phyloP scores from a whole-genome alignment of 2,113 vertebrate species.

The Corythoichthys intestinalis region DNA sequence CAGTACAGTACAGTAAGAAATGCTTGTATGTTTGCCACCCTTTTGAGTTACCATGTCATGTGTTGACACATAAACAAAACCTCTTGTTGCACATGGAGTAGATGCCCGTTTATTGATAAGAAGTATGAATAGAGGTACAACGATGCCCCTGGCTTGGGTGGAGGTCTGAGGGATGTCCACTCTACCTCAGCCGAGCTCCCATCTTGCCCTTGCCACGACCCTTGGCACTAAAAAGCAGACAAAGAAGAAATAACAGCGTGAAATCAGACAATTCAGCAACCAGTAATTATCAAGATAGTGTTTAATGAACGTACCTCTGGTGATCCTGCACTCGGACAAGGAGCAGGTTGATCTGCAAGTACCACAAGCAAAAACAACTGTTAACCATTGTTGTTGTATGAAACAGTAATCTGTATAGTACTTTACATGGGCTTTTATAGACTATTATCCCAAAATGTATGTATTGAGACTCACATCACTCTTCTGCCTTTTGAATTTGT shows the following conservation, averaged over 20 bases:
- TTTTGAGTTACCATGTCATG: background rate
- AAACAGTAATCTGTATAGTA: too few species aligned
- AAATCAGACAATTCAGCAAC: background rate
- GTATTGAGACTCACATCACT: slow-evolving; percentile 80
- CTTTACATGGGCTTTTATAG: too few species aligned
- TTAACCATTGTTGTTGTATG: background rate
- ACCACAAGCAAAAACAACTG: background rate
- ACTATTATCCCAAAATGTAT: background rate
- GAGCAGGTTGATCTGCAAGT: slow-evolving; percentile 69
- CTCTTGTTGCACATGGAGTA: background rate
- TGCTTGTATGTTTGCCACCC: background rate
- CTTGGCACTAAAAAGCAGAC: slow-evolving; percentile 59
- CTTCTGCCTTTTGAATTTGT: slow-evolving; percentile 93
- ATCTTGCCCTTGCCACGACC: slow-evolving; percentile 74
- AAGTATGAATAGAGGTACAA: slow-evolving; percentile 27
- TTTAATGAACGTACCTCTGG: slow-evolving; percentile 52
- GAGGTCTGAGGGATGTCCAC: background rate
- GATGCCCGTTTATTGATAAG: slow-evolving; percentile 51
- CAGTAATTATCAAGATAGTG: too few species aligned
- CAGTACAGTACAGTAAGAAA: background rate
- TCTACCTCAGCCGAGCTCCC: slow-evolving; percentile 66
- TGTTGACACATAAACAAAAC: background rate
- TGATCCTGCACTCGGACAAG: slow-evolving; percentile 68
- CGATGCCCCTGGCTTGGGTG: background rate
- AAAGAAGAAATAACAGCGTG: background rate